Evolutionary conservation across 2,888 invertebrate species (phyloP), one percentile per base, ranked within the genome.

Genomic region (Emmelina monodactyla): DNA sequence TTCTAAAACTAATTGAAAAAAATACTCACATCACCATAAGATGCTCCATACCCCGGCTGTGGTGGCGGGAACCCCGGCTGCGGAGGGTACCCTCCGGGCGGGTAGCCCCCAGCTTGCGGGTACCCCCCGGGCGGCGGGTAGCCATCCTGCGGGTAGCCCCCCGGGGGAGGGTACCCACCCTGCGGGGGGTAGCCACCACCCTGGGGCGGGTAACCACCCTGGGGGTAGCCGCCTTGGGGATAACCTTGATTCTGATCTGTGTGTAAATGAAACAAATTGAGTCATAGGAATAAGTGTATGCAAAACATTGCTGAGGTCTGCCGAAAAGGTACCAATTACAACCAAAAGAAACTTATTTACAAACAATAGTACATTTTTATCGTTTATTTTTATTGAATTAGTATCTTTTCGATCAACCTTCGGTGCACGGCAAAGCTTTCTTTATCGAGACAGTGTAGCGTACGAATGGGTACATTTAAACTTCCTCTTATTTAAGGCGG

Each of bases 201-300:
- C 12, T 2, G 76, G 1, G 75, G 76, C 1, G 75, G 72, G 32
- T 63, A 65, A 0, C 60, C 61, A 0, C 54, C 78, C 62, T 51
- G 66, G 5, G 69, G 68, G 42, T 70, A 71, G 34, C 76, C 80
- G 1, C 51, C 56, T 42, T 50, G 53, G 2, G 56, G 54, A 37
- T 61, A 59, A 7, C 59, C 82, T 75, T 61, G 69, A 50, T 64
- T 63, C 43, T 66, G 71, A 56, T 70, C 69, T 70, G 60, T 14
- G 37, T 22, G 14, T 12, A 14, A 14, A 33, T 19, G 19, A 9
- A 19, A 19, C 19, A 19, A 19, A 9, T n/a, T 19, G 5, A 19
- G 19, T 19, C 19, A 19, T 19, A 19, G 9, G 9, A 19, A 19
- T 6, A 19, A 19, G 9, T 9, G 9, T 6, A 9, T 19, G 19